These are phyloP conservation scores for Tenualosa thibaudeaui DNA, from an alignment of 2,797 vertebrate species.

Conservation along the genomic window DNA sequence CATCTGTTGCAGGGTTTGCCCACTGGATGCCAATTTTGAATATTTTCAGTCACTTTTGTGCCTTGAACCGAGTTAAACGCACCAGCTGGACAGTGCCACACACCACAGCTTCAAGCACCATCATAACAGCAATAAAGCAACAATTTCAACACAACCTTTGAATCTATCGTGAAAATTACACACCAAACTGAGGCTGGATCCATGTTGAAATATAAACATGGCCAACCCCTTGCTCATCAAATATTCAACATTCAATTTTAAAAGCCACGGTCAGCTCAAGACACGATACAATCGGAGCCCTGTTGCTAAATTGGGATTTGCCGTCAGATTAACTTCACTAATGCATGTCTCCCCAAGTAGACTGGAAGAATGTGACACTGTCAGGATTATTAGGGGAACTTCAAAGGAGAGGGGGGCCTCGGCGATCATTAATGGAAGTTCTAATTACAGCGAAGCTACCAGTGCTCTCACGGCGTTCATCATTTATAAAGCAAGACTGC, in stretches of 20 bases:
- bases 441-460: conserved; percentile 69
- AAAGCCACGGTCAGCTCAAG: conserved; percentile 53
- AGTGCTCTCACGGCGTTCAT: conserved; percentile 58
- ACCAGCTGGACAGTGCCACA: conserved; percentile 37
- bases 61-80: conserved; percentile 37
- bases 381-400: conserved; percentile 66
- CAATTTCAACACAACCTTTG: background rate
- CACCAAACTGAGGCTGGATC: background rate
- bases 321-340: conserved; percentile 65
- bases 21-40: conserved; percentile 46
- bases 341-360: conserved; percentile 59
- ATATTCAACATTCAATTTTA: conserved; percentile 57
- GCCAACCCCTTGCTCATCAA: background rate
- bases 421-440: conserved; percentile 70
- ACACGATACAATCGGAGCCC: conserved; percentile 57
- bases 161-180: background rate
- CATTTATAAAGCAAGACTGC: conserved; percentile 66
- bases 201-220: background rate
- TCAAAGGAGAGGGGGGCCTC: conserved; percentile 66
- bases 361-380: conserved; percentile 69
- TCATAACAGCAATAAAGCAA: conserved; percentile 18
- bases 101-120: conserved; percentile 34
- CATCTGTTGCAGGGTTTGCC: conserved; percentile 50
- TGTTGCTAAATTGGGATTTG: conserved; percentile 61
- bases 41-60: conserved; percentile 21